Conservation (phyloP, 2,797 vertebrate genomes). For the Sternotherus odoratus region DNA sequence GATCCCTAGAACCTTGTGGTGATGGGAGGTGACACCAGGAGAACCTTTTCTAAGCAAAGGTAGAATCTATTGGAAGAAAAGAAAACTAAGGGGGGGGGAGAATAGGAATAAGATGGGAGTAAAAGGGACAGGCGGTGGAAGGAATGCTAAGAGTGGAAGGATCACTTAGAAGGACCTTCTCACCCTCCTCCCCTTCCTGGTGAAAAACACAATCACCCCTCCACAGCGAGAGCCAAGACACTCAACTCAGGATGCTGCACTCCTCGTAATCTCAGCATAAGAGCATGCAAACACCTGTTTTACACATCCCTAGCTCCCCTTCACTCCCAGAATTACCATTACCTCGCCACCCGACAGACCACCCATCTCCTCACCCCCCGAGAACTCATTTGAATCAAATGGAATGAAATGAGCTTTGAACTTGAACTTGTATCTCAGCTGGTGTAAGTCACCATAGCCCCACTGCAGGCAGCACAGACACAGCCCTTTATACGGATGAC, state of each 20-base stretch:
- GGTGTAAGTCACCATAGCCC: not conserved
- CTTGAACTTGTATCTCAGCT: not conserved
- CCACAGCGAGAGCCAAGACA: not conserved
- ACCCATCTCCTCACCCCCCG: not conserved
- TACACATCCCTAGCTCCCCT: not conserved
- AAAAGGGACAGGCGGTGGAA: not conserved
- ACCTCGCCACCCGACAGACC: not conserved
- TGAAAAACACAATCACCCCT: not conserved
- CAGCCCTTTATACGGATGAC: not conserved
- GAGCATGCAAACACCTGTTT: not conserved
- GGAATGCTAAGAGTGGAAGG: not conserved
- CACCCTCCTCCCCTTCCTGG: not conserved
- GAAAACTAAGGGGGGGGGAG: not conserved
- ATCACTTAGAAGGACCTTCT: not conserved
- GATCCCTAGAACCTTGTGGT: not conserved
- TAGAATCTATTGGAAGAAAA: not conserved
- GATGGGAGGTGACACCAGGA: not conserved
- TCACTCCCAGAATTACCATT: not conserved
- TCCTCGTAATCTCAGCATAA: not conserved
- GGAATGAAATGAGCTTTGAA: conserved; percentile 15
- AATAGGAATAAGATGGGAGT: not conserved
- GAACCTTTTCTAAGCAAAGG: not conserved
- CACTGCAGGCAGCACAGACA: not conserved
- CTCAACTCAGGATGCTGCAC: not conserved
- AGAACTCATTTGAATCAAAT: not conserved